phyloP scores from a whole-genome alignment of 37 sponge, comb jelly and placozoan species.

The Amphimedon queenslandica region DNA sequence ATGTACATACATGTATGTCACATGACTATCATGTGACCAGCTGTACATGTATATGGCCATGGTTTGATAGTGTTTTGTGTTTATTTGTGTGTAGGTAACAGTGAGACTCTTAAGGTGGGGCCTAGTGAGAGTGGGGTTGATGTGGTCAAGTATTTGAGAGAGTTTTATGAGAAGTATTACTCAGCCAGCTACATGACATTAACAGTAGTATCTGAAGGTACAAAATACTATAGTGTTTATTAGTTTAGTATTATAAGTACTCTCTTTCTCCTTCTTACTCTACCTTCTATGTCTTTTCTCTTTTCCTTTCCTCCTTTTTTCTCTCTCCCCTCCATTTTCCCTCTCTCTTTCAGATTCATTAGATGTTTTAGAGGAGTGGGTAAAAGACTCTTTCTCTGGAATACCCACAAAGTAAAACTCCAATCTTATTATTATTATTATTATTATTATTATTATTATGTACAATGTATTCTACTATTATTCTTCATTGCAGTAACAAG shows the following conservation, averaged over 20 bases:
- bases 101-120: conserved; percentile 8
- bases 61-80: no score
- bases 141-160: conserved; percentile 7
- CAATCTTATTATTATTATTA: not conserved
- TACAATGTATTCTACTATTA: not conserved
- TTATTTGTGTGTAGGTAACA: conserved; percentile 12
- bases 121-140: conserved; percentile 12
- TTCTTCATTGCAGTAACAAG: conserved; percentile 18
- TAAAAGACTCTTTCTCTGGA: conserved; percentile 42
- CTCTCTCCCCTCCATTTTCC: not conserved
- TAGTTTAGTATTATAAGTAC: not conserved
- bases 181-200: conserved; percentile 66
- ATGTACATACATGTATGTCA: no score
- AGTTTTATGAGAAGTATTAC: conserved; percentile 49
- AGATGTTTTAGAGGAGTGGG: conserved; percentile 48
- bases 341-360: conserved; percentile 46
- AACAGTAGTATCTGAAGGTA: conserved; percentile 51
- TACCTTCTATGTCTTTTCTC: not conserved
- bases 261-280: not conserved
- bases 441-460: not conserved
- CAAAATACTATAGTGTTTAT: not conserved
- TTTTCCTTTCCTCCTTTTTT: not conserved
- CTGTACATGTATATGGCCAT: no score
- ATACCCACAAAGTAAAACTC: conserved; percentile 46
- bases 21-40: no score